These are phyloP conservation scores for Malacosoma neustria DNA, from an alignment of 2,888 invertebrate genomes.

Conservation along the genomic window DNA sequence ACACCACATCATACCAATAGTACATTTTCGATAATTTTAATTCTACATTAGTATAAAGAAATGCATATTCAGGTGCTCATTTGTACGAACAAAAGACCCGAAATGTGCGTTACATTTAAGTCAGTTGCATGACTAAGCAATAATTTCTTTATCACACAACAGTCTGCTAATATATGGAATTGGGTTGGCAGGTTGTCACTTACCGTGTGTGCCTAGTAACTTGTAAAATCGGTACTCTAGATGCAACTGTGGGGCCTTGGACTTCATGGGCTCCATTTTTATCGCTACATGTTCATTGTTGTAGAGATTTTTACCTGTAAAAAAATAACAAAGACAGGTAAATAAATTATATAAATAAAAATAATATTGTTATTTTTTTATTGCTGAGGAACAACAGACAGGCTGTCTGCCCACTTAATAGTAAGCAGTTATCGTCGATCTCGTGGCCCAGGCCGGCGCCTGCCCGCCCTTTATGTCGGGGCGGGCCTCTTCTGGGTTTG, in stretches of 20 bases:
- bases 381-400: background rate
- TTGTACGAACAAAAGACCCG: background rate
- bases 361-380: constrained; percentile 1
- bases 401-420: background rate
- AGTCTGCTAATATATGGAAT: background rate
- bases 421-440: background rate
- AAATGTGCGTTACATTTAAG: background rate
- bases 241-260: constrained; percentile 99
- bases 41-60: too few species aligned
- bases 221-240: constrained; percentile 99
- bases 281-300: constrained; percentile 99
- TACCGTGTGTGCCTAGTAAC: constrained; percentile 97
- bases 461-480: too few species aligned
- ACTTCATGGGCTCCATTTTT: constrained; percentile 99
- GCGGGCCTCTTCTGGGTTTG: too few species aligned
- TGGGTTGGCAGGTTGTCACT: constrained; percentile 34
- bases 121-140: background rate
- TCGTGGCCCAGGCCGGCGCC: too few species aligned
- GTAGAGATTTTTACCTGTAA: constrained; percentile 98
- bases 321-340: too few species aligned
- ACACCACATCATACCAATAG: too few species aligned
- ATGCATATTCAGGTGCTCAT: too few species aligned
- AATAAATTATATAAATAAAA: constrained; percentile 14
- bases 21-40: too few species aligned
- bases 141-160: background rate